Base-by-base conservation (phyloP, 2,888 invertebrate genomes). In the Eupithecia inturbata region DNA sequence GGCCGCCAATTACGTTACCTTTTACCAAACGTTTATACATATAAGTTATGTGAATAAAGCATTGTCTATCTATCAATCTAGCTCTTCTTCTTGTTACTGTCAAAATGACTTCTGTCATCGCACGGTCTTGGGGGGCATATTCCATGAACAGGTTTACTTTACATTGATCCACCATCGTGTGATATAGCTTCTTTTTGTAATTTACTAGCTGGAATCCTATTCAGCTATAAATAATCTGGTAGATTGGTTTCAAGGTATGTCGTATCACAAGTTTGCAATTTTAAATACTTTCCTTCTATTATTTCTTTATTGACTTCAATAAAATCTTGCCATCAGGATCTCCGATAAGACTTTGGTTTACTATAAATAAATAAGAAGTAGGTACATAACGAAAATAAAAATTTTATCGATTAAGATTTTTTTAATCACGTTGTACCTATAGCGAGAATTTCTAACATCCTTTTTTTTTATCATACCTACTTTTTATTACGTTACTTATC, bases 121-220 rank as follows among this genome's bases (percentile, higher is more conserved):
- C n/a, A 19, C 66, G 66, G 68, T 74, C 73, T 76, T 73, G 74
- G 73, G 75, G 45, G 75, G 70, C 78, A 77, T 73, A 75, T 77
- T 74, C 77, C 77, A 72, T 26, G 19, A 79, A 79, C 80, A 72
- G 80, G 80, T 78, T 80, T 33, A 68, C 60, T 75, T 71, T 75
- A 76, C 74, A 78, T 71, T 72, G 67, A 72, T 74, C 72, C 68
- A 74, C 41, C 73, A 68, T 70, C 71, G 72, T 74, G 76, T 74
- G 71, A 64, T 67, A 49, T 33, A 53, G 60, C 26, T 60, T 67
- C 63, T 67, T 71, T 63, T 74, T 72, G 41, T 63, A 66, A 70
- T 68, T 68, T 12, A 71, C 49, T 71, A 41, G 62, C 33, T 39
- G 74, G 74, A 71, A 75, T 72, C 49, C 31, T 45, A 72, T 67